Base-by-base conservation (phyloP, 2,113 vertebrate species). In the Motacilla tschutschensis region DNA sequence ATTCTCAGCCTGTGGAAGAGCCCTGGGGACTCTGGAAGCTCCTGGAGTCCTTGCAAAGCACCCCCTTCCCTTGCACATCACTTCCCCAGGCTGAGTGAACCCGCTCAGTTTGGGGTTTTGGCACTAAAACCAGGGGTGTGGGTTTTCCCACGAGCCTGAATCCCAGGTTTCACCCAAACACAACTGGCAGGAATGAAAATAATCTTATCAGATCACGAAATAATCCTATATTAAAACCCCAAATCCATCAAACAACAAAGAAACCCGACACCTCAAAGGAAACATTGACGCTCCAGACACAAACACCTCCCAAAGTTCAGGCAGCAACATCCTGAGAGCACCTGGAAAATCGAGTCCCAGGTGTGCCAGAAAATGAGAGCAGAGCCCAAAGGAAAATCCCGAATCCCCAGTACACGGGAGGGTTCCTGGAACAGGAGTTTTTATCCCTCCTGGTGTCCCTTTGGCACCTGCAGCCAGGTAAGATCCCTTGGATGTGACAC, bases 31-130 rank as follows among this genome's bases (percentile, higher is more conserved):
- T 73, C 5, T 47, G 65, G 33, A 47, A 58, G 48, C 44, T 28
- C 26, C 58, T 17, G 47, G n/a, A 36, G n/a, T 17, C 25, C 29
- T 0, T 7, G 7, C 10, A 33, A 33, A 33, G 8, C 15, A 14
- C 1, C 12, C 11, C 29, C 20, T 38, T 12, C 14, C 44, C 29
- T 5, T 11, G 24, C 33, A 15, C 11, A 1, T 35, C 22, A 4
- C 33, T 4, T 7, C 11, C 10, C 0, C 0, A 51, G 47, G 33
- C 4, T 1, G 11, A 41, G 20, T 1, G 5, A 17, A 28, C 33
- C 31, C 75, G 8, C 3, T 0, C 0, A 8, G 2, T 35, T 25
- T 12, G 21, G 28, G 70, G 21, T 5, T 51, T 5, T 12, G 35
- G 3, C 28, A 29, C 28, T 5, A 5, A 44, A 41, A 71, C 7